These are phyloP conservation scores for Cichlasoma orientale DNA, from an alignment of 2,797 vertebrate genomes.

Conservation along the genomic window DNA sequence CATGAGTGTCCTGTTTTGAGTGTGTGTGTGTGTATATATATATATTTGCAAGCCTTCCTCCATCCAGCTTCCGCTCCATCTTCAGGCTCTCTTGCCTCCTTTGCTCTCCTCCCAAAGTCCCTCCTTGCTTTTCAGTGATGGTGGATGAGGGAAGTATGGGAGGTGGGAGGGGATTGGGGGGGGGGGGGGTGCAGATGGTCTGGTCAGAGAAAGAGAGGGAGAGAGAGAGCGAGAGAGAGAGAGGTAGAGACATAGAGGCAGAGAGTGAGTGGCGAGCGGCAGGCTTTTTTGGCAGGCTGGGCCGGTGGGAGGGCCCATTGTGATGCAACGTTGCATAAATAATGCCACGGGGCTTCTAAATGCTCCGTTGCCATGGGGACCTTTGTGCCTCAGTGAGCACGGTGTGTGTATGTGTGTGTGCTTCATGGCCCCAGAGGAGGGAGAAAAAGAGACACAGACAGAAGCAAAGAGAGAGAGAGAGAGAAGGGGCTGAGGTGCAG, in stretches of 20 bases:
- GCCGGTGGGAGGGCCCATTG: slow-evolving; percentile 87
- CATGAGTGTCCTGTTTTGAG: neutral
- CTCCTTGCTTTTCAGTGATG: slow-evolving; percentile 48
- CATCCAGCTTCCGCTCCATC: slow-evolving; percentile 18
- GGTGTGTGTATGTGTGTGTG: slow-evolving; percentile 43
- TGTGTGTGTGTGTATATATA: neutral
- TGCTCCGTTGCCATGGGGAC: slow-evolving; percentile 94
- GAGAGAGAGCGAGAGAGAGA: neutral
- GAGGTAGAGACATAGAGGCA: slow-evolving; percentile 34
- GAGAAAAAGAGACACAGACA: slow-evolving; percentile 55
- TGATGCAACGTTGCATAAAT: slow-evolving; percentile 92
- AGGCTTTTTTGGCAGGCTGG: slow-evolving; percentile 79
- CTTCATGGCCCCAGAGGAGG: slow-evolving; percentile 54
- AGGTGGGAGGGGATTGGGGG: neutral
- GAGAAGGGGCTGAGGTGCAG: slow-evolving; percentile 48
- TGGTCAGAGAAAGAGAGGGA: slow-evolving; percentile 33
- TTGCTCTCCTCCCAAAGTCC: neutral
- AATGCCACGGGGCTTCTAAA: slow-evolving; percentile 88
- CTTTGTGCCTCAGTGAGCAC: slow-evolving; percentile 93
- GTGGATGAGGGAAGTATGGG: neutral
- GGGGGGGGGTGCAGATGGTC: slow-evolving; percentile 56
- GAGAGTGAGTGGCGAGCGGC: slow-evolving; percentile 69
- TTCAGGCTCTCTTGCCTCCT: slow-evolving; percentile 6
- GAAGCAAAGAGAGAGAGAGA: slow-evolving; percentile 14
- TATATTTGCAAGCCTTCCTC: neutral